Evolutionary conservation across 1,140 invertebrate genomes (phyloP).

Genomic region (Radopholus similis): DNA sequence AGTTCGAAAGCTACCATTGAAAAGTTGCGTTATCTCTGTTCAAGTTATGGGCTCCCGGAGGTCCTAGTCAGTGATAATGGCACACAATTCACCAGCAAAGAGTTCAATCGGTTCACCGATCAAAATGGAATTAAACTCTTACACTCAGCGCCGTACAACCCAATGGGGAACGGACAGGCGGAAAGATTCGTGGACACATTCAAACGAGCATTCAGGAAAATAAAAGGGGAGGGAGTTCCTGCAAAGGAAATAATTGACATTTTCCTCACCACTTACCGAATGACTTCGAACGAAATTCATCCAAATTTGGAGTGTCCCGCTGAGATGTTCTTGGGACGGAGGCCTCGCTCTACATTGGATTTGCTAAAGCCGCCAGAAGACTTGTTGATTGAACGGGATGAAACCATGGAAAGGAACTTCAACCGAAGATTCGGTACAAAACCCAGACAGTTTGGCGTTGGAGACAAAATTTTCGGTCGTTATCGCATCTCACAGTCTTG

Average conservation of each 20-base stretch:
- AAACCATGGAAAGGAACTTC: not conserved
- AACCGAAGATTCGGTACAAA: not conserved
- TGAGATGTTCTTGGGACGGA: constrained; percentile 8
- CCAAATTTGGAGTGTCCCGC: not conserved
- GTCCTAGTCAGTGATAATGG: not conserved
- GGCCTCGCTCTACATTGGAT: not conserved
- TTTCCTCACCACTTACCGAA: not conserved
- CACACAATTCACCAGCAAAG: not conserved
- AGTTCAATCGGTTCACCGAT: not conserved
- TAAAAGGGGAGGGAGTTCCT: constrained; percentile 32
- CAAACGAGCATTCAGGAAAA: constrained; percentile 22
- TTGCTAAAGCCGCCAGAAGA: not conserved
- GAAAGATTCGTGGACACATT: constrained; percentile 58
- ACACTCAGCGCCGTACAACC: not conserved
- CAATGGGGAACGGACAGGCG: constrained; percentile 24
- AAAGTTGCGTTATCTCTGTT: constrained; percentile 15
- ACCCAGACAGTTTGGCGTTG: not conserved
- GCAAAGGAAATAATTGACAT: not conserved
- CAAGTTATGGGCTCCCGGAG: constrained; percentile 4
- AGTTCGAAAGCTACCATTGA: constrained; percentile 6
- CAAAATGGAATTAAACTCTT: not conserved
- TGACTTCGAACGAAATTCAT: not conserved
- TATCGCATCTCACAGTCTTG: not conserved
- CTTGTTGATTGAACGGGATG: not conserved
- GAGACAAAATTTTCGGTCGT: not conserved